A percentile compares a stretch with the other conserved stretches of the same genome.
phyloP scores from a whole-genome alignment of 2,888 invertebrate species.

The Chrysodeixis includens region DNA sequence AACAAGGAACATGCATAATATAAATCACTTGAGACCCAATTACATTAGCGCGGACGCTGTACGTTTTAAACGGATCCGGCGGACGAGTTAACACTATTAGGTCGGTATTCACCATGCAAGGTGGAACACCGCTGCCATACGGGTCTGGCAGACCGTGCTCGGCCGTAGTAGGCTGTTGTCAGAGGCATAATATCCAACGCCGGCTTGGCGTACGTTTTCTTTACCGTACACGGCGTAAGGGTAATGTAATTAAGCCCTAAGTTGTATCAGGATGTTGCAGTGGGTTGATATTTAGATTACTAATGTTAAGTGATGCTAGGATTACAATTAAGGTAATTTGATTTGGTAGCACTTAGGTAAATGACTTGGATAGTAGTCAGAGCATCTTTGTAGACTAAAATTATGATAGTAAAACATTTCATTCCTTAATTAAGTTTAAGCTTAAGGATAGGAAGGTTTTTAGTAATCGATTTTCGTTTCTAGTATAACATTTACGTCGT shows the following conservation, averaged over 20 bases:
- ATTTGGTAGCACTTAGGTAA: not conserved
- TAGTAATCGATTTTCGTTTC: too few relatives aligned
- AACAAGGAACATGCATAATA: slow-evolving; percentile 5
- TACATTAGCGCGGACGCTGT: not conserved
- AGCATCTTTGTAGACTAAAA: not conserved
- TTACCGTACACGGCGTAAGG: not conserved
- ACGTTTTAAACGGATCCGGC: not conserved
- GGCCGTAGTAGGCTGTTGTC: not conserved
- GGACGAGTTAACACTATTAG: slow-evolving; percentile 1
- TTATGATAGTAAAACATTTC: not conserved
- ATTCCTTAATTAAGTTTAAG: not conserved
- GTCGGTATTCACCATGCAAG: not conserved
- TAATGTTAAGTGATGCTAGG: slow-evolving; percentile 14
- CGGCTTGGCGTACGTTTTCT: not conserved
- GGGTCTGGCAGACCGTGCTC: not conserved
- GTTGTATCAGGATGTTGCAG: slow-evolving; percentile 22
- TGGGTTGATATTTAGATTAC: slow-evolving; percentile 18
- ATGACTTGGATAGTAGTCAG: not conserved
- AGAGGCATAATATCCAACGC: not conserved
- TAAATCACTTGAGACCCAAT: not conserved
- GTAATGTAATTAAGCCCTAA: slow-evolving; percentile 6
- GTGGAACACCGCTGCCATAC: not conserved
- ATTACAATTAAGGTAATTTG: slow-evolving; percentile 14
- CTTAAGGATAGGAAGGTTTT: not conserved
- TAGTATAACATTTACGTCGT: too few relatives aligned